Base-by-base conservation (phyloP, 2,113 vertebrate species). In the Anhinga anhinga region DNA sequence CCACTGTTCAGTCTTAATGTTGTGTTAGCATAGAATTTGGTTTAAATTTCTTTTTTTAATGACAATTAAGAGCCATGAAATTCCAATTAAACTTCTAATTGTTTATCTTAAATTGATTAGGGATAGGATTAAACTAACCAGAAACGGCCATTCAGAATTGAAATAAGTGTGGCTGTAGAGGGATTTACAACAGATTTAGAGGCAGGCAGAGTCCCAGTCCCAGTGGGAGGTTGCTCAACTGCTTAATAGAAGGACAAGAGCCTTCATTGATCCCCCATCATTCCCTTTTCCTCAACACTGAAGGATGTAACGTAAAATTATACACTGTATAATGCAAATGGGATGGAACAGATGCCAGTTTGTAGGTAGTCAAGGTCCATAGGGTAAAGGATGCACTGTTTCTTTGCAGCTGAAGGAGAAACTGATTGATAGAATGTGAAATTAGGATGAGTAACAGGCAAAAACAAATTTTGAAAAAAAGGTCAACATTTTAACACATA, bases 261-360 rank as follows among this genome's bases (percentile, higher is more conserved):
- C 56, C 59, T 86, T 82, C 83, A 78, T 50, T 26, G 1, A 78
- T 88, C 36, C 86, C 77, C 38, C 58, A 36, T 71, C 56, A 49
- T 87, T 89, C 93, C 40, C 30, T 44, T 91, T 95, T 7, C 13
- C 73, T 89, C 73, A 82, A 44, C 81, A 76, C 61, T 82, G 61
- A 96, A 85, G 85, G n/a, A 82, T 66, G 88, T 61, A 93, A 94
- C 76, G 82, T 76, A 93, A 96, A 95, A 96, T 88, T 92, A 90
- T 77, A 96, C 90, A 92, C 25, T 86, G 44, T 34, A 65, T 76
- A 95, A 92, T 72, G 71, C 50, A 90, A 94, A 82, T 16, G 4
- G 62, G 66, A 91, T 88, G 92, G 85, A 95, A 88, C 19, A 76
- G n/a, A 96, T 90, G 88, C 74, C 92, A 93, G 87, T 77, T 86